Evolutionary conservation across 2,113 vertebrate species (phyloP), one percentile per base, ranked within the genome.

Genomic region (pig (Sus scrofa)): DNA sequence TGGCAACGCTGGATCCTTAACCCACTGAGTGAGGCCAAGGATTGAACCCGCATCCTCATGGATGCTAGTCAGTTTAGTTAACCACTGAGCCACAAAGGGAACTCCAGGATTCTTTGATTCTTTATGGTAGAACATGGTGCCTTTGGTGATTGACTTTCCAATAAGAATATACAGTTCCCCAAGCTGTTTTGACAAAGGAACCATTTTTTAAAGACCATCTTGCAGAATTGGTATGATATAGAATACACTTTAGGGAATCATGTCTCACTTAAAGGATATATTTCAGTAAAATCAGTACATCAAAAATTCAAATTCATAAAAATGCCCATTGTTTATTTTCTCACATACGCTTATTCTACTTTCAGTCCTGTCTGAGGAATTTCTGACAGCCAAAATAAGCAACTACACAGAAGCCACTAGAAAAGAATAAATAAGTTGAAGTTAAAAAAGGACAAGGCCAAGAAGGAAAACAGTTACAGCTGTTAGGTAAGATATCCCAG

Each of bases 381-480:
- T 89, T 78, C n/a, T 97, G 73, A 86, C 37, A 89, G 86, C 95
- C 73, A 96, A 97, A 88, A 97, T 91, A 95, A 97, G 32, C 67
- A 83, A 94, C 86, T 78, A 95, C 77, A 93, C 52, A 83, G 68
- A 92, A 90, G 58, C 71, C 75, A 96, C n/a, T 39, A 87, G 68
- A 82, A 81, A 88, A 32, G 70, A 92, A 73, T 58, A 34, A 75
- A 30, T n/a, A 65, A 86, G 7, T 62, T 50, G 12, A 88, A 24
- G 24, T 92, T 86, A 65, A 70, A 96, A 60, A 96, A 90, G 34
- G n/a, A 60, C 27, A 85, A 88, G 68, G 13, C 56, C 32, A 78
- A 90, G 37, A 70, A 94, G 63, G 9, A 83, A 85, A 95, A 84
- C 7, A 60, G 39, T 79, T 74, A 24, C 68, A 78, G 14, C 15